Evolutionary conservation across 2,113 vertebrate species (phyloP).

Genomic region (Osmerus eperlanus): DNA sequence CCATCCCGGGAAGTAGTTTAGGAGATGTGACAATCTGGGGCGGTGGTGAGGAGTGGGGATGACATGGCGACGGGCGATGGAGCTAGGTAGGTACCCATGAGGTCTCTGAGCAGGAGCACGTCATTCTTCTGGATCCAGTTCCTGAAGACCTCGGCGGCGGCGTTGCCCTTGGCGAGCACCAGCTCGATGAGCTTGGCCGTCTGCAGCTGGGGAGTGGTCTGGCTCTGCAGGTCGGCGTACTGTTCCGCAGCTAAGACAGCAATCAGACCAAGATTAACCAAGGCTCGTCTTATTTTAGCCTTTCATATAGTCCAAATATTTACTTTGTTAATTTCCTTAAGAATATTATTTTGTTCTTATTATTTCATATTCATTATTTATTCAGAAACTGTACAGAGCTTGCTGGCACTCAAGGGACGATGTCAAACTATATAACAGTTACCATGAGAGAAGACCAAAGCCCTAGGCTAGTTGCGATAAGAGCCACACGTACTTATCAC

Average conservation of each 20-base stretch:
- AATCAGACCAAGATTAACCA: not conserved
- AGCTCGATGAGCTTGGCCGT: slow-evolving; percentile 88
- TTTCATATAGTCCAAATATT: too few species aligned
- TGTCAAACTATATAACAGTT: not conserved
- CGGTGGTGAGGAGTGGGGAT: too few species aligned
- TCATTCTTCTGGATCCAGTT: slow-evolving; percentile 89
- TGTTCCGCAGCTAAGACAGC: slow-evolving; percentile 72
- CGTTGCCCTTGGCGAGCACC: slow-evolving; percentile 88
- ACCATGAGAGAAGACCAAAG: too few species aligned
- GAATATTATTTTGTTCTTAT: too few species aligned
- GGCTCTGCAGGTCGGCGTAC: slow-evolving; percentile 83
- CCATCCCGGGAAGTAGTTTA: not conserved
- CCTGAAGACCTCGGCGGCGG: slow-evolving; percentile 88
- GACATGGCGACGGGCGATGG: not conserved
- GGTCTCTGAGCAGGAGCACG: slow-evolving; percentile 82
- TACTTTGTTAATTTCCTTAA: too few species aligned
- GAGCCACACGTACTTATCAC: slow-evolving; percentile 67
- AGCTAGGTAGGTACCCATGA: slow-evolving; percentile 81
- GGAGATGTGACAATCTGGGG: not conserved
- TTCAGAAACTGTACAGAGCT: too few species aligned
- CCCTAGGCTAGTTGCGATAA: not conserved
- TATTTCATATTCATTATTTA: too few species aligned
- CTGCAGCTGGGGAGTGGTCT: slow-evolving; percentile 84
- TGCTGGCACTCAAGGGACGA: too few species aligned
- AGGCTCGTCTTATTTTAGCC: too few species aligned